Conservation (phyloP, 2,113 vertebrate genomes). For the Heterocephalus glaber region DNA sequence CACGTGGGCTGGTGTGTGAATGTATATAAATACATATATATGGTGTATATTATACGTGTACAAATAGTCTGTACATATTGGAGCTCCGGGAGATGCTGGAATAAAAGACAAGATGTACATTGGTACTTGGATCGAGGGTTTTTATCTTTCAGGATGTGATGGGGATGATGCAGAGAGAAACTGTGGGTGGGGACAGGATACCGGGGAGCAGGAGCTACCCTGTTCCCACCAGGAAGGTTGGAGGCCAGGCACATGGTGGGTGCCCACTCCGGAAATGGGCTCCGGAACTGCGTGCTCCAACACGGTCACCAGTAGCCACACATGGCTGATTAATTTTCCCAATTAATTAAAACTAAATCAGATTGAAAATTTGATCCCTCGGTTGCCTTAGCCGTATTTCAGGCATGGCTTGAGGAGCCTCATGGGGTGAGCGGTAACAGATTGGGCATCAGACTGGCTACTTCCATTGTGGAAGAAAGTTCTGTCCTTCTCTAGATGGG, state of each 20-base stretch:
- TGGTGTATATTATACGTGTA: slow-evolving; percentile 86
- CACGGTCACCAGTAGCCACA: rapidly evolving
- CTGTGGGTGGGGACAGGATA: rapidly evolving
- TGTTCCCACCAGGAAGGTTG: rapidly evolving
- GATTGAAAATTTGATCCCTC: neutral
- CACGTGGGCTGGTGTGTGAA: slow-evolving; percentile 78
- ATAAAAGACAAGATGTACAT: slow-evolving; percentile 57
- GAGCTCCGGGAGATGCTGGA: slow-evolving; percentile 76
- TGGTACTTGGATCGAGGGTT: neutral
- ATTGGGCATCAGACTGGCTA: rapidly evolving
- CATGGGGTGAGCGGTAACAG: rapidly evolving
- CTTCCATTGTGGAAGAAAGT: neutral
- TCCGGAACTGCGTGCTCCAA: rapidly evolving
- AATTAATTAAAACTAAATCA: neutral
- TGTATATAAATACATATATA: slow-evolving; percentile 79
- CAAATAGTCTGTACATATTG: slow-evolving; percentile 89
- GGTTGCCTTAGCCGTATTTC: neutral
- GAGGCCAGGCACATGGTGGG: neutral
- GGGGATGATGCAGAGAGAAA: neutral
- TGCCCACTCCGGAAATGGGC: neutral
- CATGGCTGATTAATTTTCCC: neutral
- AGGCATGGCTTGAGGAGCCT: neutral
- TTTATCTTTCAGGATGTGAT: neutral
- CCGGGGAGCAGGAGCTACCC: rapidly evolving
- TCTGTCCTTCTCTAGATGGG: neutral